These are phyloP conservation scores for Ploceus nigricollis DNA, from an alignment of 2,113 vertebrate genomes.

Conservation along the genomic window DNA sequence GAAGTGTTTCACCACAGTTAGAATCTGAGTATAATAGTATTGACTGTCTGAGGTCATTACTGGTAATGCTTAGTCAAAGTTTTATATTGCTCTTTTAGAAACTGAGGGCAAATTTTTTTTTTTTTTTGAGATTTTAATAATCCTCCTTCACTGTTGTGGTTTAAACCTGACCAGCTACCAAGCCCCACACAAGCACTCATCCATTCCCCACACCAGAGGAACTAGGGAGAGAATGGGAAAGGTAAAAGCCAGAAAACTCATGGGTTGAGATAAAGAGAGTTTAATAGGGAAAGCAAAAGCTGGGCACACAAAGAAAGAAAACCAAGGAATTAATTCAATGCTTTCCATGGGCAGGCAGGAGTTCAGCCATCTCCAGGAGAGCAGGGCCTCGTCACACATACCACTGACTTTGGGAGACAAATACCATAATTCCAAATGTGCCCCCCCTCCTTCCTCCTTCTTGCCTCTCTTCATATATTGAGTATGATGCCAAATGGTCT, in stretches of 20 bases:
- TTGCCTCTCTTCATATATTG: not conserved
- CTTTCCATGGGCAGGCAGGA: not conserved
- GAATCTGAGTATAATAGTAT: not conserved
- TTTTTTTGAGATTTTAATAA: not conserved
- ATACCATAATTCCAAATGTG: not conserved
- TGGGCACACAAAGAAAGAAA: not conserved
- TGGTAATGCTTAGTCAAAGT: not conserved
- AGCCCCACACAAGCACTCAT: not conserved
- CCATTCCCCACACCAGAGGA: not conserved
- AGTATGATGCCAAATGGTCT: not conserved
- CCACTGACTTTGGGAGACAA: not conserved
- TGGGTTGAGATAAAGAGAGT: not conserved
- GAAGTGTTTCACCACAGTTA: not conserved
- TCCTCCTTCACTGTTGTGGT: not conserved
- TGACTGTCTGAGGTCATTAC: not conserved
- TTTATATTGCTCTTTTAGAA: not conserved
- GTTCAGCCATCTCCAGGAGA: not conserved
- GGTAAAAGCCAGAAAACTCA: not conserved
- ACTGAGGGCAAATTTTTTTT: not conserved
- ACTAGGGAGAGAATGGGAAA: not conserved
- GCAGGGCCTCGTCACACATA: fast-evolving
- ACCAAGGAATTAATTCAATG: not conserved
- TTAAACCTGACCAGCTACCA: not conserved
- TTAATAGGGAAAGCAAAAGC: not conserved
- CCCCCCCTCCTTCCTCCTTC: not conserved